phyloP scores from a whole-genome alignment of 2,797 vertebrate species.

The Molothrus ater region DNA sequence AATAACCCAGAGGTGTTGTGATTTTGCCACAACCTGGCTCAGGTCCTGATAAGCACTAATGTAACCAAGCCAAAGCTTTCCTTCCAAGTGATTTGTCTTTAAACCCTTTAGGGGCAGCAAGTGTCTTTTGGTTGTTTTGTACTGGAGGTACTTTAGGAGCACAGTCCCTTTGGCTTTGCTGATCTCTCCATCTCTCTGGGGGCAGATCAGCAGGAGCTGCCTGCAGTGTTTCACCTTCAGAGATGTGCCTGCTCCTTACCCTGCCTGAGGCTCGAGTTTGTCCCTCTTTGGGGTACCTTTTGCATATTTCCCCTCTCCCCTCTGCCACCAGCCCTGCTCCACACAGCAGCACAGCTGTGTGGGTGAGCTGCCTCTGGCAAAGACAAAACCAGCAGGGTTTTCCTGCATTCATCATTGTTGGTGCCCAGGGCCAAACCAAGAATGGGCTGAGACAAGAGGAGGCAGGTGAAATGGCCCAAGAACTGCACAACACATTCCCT shows the following conservation, averaged over 20 bases:
- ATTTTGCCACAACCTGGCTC: neutral
- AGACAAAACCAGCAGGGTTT: neutral
- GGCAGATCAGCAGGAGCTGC: neutral
- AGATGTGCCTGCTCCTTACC: neutral
- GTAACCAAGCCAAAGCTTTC: neutral
- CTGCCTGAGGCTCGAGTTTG: fast-evolving
- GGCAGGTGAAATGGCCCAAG: neutral
- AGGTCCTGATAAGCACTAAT: fast-evolving
- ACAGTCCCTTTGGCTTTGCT: neutral
- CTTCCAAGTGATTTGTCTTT: neutral
- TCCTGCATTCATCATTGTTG: neutral
- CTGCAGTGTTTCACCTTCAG: too few relatives aligned
- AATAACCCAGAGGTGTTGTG: neutral
- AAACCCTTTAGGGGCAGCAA: neutral
- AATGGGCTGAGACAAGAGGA: neutral
- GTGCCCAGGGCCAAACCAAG: neutral
- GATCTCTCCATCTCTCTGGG: neutral
- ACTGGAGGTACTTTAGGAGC: neutral
- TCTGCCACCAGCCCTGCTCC: neutral
- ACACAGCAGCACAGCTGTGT: fast-evolving
- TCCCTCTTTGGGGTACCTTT: neutral
- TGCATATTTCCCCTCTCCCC: neutral
- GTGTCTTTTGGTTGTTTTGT: neutral
- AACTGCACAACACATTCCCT: neutral
- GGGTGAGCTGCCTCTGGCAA: neutral